These are phyloP conservation scores for Lomographa bimaculata DNA, from an alignment of 2,888 invertebrate genomes.

Conservation along the genomic window DNA sequence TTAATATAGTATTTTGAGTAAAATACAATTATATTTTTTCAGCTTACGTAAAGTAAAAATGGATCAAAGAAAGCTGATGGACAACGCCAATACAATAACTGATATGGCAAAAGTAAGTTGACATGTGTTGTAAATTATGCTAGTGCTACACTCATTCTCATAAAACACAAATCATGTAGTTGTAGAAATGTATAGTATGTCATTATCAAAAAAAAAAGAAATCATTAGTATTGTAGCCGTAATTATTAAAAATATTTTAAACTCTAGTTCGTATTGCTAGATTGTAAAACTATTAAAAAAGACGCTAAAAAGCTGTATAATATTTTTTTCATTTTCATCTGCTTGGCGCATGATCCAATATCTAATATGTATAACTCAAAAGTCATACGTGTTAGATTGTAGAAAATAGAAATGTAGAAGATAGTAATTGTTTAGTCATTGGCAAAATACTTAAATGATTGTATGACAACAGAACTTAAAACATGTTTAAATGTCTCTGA, in stretches of 20 bases:
- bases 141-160: slow-evolving; percentile 70
- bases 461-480: too few species aligned
- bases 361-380: slow-evolving; percentile 1
- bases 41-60: slow-evolving; percentile 99
- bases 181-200: too few species aligned
- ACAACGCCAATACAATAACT: slow-evolving; percentile 99
- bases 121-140: too few species aligned
- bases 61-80: slow-evolving; percentile 99
- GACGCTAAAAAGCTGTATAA: background rate
- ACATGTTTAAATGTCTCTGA: too few species aligned
- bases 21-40: slow-evolving; percentile 43
- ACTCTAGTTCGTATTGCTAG: too few species aligned
- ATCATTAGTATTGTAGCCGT: too few species aligned
- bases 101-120: slow-evolving; percentile 99
- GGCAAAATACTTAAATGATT: too few species aligned
- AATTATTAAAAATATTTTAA: slow-evolving; percentile 4
- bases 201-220: too few species aligned
- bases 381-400: slow-evolving; percentile 29
- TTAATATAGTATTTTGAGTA: too few species aligned
- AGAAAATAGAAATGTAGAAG: slow-evolving; percentile 18
- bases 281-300: background rate
- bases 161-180: slow-evolving; percentile 46
- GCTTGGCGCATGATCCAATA: slow-evolving; percentile 47
- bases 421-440: slow-evolving; percentile 12
- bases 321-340: slow-evolving; percentile 38